Base-by-base conservation (phyloP, 2,113 vertebrate species). In the Ornithorhynchus anatinus region DNA sequence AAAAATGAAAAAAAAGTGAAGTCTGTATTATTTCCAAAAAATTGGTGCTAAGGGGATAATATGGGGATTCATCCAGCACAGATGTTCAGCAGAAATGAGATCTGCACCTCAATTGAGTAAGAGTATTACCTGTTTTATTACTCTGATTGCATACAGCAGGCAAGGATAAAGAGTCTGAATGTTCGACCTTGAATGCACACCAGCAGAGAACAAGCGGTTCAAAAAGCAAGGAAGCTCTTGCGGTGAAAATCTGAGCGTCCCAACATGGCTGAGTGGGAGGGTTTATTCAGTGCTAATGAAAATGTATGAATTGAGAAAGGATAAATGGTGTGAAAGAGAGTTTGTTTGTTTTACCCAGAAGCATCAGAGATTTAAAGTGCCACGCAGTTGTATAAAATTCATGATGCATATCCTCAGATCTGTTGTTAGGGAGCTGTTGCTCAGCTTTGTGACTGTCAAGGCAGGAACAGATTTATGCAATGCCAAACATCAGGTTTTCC, bases 1-100 rank as follows among this genome's bases (percentile, higher is more conserved):
- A 84, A 66, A 89, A 88, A 73, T 80, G 69, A 53, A 84, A 77
- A 79, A 5, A 56, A 74, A 66, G 79, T 38, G 52, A 88, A 80
- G 66, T 75, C 8, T 20, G 64, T 77, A 80, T 58, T 85, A 82
- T 63, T 82, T 48, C 33, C 31, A 9, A 79, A 84, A 70, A 48
- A 43, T 72, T 70, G 59, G 38, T 68, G 58, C 77, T 86, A 73
- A 43, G 75, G 87, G 62, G 86, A 32, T 73, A 52, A 32, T 80
- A 43, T 19, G 27, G 77, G 58, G 15, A 79, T 78, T 82, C 68
- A 81, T 44, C 40, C 43, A 37, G 54, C 78, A 88, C 59, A 84
- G 85, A 81, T 79, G 59, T 83, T 77, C 64, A 22, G 51, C 68
- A 84, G 54, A 78, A 89, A 89, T 16, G 8, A 85, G 69, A 70